Base-by-base conservation (phyloP, 2,797 vertebrate genomes). In the Meda fulgida region DNA sequence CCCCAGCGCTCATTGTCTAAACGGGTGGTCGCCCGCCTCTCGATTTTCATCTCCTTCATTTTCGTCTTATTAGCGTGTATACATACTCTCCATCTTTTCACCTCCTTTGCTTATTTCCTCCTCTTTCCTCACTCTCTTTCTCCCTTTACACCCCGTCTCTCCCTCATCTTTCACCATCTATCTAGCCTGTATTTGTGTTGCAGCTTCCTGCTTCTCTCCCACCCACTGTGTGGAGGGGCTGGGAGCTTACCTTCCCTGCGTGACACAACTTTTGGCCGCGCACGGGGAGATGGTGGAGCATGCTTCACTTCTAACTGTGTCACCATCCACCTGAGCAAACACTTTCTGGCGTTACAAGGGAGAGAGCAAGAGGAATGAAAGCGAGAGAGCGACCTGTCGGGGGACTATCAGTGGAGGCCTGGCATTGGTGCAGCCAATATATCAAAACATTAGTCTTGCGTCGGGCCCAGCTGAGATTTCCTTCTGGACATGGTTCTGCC, bases 301-400 rank as follows among this genome's bases (percentile, higher is more conserved):
- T 94, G 96, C 94, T 93, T 97, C 96, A 92, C 97, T 97, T 95
- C 95, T 95, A 97, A 97, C 95, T 96, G 96, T 98, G 97, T 98
- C 97, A 96, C 96, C 96, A 95, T 97, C 97, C 98, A 99, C 97
- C 98, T 99, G 97, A 97, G 97, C 96, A 99, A 98, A 98, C 97
- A 98, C 93, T 95, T 91, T 85, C 93, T 89, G 84, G 89, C 91
- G 86, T 92, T 93, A 91, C 75, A 19, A 81, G 85, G 87, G 83
- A 81, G 81, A 72, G 85, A 36, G 69, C 70, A 14, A 53, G 67
- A 72, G 85, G 71, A 5, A 84, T 88, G 46, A 80, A 87, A 81
- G 83, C 18, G 21, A 63, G 72, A 11, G 84, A 89, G 43, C 76
- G 85, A 91, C 71, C 94, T 93, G 93, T 92, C 16, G 19, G 94